Evolutionary conservation across 2,888 invertebrate species (phyloP).

Genomic region (Himalopsyche tibetana): DNA sequence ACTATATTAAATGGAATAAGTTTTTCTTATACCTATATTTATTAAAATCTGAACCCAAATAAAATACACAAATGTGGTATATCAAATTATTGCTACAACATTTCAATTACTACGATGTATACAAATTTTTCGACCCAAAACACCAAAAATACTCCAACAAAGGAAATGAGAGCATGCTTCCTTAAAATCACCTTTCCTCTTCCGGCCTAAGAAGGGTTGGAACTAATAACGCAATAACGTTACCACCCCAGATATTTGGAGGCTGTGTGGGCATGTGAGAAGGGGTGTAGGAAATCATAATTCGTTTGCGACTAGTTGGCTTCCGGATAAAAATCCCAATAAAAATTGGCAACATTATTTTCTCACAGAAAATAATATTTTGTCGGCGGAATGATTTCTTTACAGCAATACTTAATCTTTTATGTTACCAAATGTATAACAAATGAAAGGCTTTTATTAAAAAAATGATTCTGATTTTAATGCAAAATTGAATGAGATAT

Average conservation of each 20-base stretch:
- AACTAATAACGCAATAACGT: slow-evolving; percentile 42
- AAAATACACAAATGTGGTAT: slow-evolving; percentile 6
- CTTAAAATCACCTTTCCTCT: slow-evolving; percentile 43
- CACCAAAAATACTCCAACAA: slow-evolving; percentile 36
- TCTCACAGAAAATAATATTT: too few relatives aligned
- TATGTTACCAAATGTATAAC: too few relatives aligned
- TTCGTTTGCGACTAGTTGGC: slow-evolving; percentile 35
- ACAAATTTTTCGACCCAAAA: slow-evolving; percentile 34
- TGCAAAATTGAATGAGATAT: too few relatives aligned
- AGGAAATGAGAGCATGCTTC: slow-evolving; percentile 24
- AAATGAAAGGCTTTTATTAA: too few relatives aligned
- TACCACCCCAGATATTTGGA: slow-evolving; percentile 39
- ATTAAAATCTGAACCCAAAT: not conserved
- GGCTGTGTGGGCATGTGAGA: slow-evolving; percentile 8
- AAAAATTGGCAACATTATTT: too few relatives aligned
- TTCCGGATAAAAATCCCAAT: not conserved
- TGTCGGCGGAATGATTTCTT: too few relatives aligned
- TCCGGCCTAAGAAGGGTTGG: slow-evolving; percentile 35
- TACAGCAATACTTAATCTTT: too few relatives aligned
- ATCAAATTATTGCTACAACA: slow-evolving; percentile 5
- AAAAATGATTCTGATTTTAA: too few relatives aligned
- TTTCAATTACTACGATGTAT: slow-evolving; percentile 22
- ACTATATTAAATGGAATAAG: too few relatives aligned
- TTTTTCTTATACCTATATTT: too few relatives aligned
- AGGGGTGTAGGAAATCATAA: not conserved